Conservation (phyloP, 2,797 vertebrate species). For the Anniella stebbinsi region DNA sequence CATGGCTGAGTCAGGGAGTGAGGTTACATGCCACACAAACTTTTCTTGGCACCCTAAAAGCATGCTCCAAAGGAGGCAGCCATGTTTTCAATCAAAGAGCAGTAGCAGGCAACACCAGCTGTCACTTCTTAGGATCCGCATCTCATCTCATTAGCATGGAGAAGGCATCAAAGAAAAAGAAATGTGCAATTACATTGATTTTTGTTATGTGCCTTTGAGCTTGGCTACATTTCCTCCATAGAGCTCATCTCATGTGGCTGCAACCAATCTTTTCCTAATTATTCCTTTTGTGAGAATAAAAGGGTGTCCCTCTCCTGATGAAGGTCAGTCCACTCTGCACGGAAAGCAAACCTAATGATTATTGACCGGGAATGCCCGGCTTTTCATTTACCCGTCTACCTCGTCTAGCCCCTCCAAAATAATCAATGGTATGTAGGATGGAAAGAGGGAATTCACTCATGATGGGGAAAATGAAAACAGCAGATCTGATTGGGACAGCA, state of each 20-base stretch:
- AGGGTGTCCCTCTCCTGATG: not conserved
- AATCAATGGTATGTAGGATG: conserved; percentile 10
- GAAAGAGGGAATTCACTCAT: not conserved
- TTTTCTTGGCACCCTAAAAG: conserved; percentile 45
- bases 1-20: not conserved
- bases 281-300: not conserved
- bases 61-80: conserved; percentile 29
- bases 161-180: conserved; percentile 46
- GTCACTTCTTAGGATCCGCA: conserved; percentile 37
- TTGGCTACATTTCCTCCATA: conserved; percentile 19
- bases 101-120: conserved; percentile 33
- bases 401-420: conserved; percentile 41
- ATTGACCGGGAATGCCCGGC: conserved; percentile 30
- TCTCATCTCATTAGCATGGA: conserved; percentile 47
- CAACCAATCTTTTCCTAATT: conserved; percentile 28
- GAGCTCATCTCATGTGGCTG: not conserved
- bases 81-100: conserved; percentile 47
- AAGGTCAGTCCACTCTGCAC: conserved; percentile 8
- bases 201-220: conserved; percentile 45
- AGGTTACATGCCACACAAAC: conserved; percentile 24
- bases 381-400: conserved; percentile 30
- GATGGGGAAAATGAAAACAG: not conserved
- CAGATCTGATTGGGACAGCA: conserved; percentile 14
- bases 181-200: conserved; percentile 33
- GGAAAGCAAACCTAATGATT: conserved; percentile 36